Percentiles rank a stretch among this genome's conserved stretches.
phyloP scores from a whole-genome alignment of 37 sponge, comb jelly and placozoan genomes.

The Beroe forskalii region DNA sequence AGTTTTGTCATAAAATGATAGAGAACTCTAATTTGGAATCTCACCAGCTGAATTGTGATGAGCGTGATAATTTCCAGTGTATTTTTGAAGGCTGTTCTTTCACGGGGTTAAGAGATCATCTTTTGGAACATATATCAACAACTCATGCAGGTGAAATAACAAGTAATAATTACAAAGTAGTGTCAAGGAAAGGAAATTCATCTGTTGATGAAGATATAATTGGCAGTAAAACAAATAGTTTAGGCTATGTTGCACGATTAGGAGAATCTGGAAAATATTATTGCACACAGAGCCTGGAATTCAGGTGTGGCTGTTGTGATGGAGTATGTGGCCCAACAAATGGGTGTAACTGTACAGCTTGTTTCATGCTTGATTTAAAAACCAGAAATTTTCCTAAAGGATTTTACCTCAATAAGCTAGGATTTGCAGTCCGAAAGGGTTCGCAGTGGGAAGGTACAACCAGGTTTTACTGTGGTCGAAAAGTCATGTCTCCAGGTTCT shows the following conservation, averaged over 20 bases:
- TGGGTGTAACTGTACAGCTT: slow-evolving; percentile 41
- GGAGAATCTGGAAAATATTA: slow-evolving; percentile 53
- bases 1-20: neutral
- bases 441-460: neutral
- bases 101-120: neutral
- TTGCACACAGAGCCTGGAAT: neutral
- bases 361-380: neutral
- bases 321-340: slow-evolving; percentile 35
- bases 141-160: neutral
- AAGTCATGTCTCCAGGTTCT: neutral
- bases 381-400: slow-evolving; percentile 2
- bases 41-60: neutral
- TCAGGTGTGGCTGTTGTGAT: slow-evolving; percentile 10
- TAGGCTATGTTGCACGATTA: neutral
- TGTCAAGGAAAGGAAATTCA: neutral
- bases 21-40: neutral
- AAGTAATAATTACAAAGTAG: neutral
- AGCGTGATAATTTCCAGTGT: neutral
- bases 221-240: neutral
- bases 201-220: neutral
- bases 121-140: neutral
- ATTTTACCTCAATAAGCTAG: slow-evolving; percentile 1
- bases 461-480: slow-evolving; percentile 44
- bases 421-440: neutral
- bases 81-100: neutral